A percentile compares a stretch with the other conserved stretches of the same genome.
Evolutionary conservation across 1,140 invertebrate genomes (phyloP).

Genomic region (Zaprionus davidi): DNA sequence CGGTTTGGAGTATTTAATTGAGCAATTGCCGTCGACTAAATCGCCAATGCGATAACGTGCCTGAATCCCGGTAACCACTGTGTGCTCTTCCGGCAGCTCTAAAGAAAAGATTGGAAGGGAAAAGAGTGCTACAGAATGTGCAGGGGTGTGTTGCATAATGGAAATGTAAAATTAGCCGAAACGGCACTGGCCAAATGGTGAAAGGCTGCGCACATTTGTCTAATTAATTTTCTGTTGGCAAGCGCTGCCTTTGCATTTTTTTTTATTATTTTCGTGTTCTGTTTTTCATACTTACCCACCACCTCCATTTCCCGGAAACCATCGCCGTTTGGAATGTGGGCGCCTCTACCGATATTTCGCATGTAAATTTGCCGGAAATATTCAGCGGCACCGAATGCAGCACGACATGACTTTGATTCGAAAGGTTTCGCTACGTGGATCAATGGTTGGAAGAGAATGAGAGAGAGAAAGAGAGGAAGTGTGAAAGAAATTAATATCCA

Average conservation of each 20-base stretch:
- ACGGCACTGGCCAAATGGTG: conserved; percentile 37
- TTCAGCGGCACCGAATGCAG: conserved; percentile 86
- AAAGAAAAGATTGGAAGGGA: conserved; percentile 58
- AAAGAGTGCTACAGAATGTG: conserved; percentile 2
- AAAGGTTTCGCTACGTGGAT: conserved; percentile 85
- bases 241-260: conserved; percentile 42
- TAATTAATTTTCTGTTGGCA: conserved; percentile 74
- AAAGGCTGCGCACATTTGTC: conserved; percentile 66
- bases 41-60: conserved; percentile 90
- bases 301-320: conserved; percentile 89
- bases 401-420: conserved; percentile 87
- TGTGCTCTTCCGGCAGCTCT: conserved; percentile 89
- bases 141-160: conserved; percentile 41
- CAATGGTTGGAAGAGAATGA: conserved; percentile 23
- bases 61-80: conserved; percentile 89
- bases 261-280: neutral
- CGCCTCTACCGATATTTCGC: conserved; percentile 93
- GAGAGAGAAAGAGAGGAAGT: conserved; percentile 17
- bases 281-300: conserved; percentile 87
- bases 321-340: conserved; percentile 93
- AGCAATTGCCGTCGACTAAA: conserved; percentile 90
- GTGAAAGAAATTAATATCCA: too few species aligned
- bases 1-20: conserved; percentile 90
- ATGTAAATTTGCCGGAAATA: conserved; percentile 90
- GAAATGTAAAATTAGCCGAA: conserved; percentile 71